These are phyloP conservation scores for Rhamnusium bicolor DNA, from an alignment of 2,888 invertebrate genomes.

Conservation along the genomic window DNA sequence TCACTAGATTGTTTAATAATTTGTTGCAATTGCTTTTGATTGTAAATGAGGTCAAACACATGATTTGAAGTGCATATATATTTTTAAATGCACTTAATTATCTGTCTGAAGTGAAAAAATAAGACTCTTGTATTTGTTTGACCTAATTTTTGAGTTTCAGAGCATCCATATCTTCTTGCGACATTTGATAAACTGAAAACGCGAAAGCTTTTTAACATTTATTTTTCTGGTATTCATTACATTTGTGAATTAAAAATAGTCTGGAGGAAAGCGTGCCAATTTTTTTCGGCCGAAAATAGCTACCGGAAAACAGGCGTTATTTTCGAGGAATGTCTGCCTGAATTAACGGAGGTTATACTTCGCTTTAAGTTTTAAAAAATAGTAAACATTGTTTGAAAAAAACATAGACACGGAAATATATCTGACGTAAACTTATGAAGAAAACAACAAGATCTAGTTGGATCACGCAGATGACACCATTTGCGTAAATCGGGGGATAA, in stretches of 20 bases:
- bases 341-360: background rate
- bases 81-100: conserved; percentile 40
- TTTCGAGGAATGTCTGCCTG: conserved; percentile 14
- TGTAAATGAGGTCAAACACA: conserved; percentile 46
- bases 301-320: conserved; percentile 25
- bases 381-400: conserved; percentile 13
- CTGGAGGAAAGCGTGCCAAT: conserved; percentile 14
- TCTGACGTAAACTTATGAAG: conserved; percentile 13
- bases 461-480: conserved; percentile 20
- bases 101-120: conserved; percentile 38
- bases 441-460: conserved; percentile 1
- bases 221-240: conserved; percentile 14
- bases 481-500: conserved; percentile 33
- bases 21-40: conserved; percentile 43
- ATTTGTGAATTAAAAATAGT: background rate
- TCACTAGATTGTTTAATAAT: conserved; percentile 34
- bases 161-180: conserved; percentile 20
- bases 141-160: conserved; percentile 20
- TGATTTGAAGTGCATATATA: conserved; percentile 38
- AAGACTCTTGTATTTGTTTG: conserved; percentile 31
- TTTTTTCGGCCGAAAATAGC: conserved; percentile 17
- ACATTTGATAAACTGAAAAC: conserved; percentile 25
- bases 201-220: conserved; percentile 5
- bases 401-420: conserved; percentile 3
- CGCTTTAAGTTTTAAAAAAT: conserved; percentile 16